A percentile compares a stretch with the other conserved stretches of the same genome.
Conservation (phyloP, 2,113 vertebrate genomes). For the human (Homo sapiens) region DNA sequence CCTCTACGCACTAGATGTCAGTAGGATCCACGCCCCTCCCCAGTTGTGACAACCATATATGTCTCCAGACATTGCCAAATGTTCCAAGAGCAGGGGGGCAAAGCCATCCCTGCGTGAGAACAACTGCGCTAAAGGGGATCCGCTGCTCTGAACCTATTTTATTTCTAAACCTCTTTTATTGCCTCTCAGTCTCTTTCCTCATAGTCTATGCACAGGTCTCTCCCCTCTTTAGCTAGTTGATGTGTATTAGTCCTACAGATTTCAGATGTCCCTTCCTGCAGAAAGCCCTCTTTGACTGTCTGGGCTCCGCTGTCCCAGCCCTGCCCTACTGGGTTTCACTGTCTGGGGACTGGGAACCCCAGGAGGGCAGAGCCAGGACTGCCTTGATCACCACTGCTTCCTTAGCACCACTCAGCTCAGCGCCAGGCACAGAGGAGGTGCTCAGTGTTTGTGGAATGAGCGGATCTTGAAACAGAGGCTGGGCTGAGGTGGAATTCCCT, state of each 20-base stretch:
- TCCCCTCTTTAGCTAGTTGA: not conserved
- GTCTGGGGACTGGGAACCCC: not conserved
- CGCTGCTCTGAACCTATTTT: not conserved
- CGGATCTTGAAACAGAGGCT: not conserved
- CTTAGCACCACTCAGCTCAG: not conserved
- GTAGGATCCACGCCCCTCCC: not conserved
- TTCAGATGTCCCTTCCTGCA: not conserved
- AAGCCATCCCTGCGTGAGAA: not conserved
- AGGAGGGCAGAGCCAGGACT: not conserved
- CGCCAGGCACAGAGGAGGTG: not conserved
- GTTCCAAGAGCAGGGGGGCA: not conserved
- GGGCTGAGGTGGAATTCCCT: not conserved
- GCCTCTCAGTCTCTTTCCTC: accelerated
- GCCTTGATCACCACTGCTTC: not conserved
- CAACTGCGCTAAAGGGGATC: not conserved
- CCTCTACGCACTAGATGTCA: not conserved
- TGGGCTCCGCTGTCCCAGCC: not conserved
- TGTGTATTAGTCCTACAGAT: not conserved
- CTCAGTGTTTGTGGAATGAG: not conserved
- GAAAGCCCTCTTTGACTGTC: not conserved
- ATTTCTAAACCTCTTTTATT: not conserved
- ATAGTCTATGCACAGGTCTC: accelerated
- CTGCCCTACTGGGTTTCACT: not conserved
- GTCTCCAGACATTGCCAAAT: not conserved
- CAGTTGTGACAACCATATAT: not conserved